Conservation (phyloP, 2,113 vertebrate genomes). For the Pycnonotus jocosus region DNA sequence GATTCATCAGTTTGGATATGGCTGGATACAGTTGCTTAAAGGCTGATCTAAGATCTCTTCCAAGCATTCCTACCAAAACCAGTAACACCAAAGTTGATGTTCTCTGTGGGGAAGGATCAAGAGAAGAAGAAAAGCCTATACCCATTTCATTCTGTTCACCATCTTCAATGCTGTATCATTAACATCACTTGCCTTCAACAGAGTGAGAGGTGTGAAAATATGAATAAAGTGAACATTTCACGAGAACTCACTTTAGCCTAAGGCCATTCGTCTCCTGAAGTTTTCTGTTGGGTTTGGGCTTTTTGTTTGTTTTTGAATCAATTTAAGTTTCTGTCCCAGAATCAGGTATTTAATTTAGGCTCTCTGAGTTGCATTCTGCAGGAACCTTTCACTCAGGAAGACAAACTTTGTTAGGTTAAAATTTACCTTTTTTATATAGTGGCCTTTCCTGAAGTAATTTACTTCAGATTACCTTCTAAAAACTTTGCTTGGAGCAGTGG, state of each 20-base stretch:
- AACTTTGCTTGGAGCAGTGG: not conserved
- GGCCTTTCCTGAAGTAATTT: not conserved
- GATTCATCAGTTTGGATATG: not conserved
- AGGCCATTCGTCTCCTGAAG: not conserved
- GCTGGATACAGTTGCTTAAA: not conserved
- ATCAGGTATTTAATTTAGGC: not conserved
- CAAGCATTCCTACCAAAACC: not conserved
- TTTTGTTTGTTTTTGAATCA: not conserved
- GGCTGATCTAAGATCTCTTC: not conserved
- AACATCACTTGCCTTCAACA: not conserved
- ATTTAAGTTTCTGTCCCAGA: not conserved
- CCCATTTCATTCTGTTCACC: not conserved
- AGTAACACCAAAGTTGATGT: not conserved
- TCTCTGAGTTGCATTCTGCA: not conserved
- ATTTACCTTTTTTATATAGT: not conserved
- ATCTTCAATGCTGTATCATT: not conserved
- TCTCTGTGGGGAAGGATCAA: not conserved
- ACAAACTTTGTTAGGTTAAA: not conserved
- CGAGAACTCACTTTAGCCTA: not conserved
- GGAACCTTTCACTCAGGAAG: not conserved
- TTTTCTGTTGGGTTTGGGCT: not conserved
- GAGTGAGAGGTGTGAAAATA: not conserved
- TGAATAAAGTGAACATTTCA: not conserved
- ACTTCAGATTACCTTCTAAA: not conserved
- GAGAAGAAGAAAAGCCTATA: not conserved